These are phyloP conservation scores for Phycodurus eques DNA, from an alignment of 2,113 vertebrate species.

Conservation along the genomic window DNA sequence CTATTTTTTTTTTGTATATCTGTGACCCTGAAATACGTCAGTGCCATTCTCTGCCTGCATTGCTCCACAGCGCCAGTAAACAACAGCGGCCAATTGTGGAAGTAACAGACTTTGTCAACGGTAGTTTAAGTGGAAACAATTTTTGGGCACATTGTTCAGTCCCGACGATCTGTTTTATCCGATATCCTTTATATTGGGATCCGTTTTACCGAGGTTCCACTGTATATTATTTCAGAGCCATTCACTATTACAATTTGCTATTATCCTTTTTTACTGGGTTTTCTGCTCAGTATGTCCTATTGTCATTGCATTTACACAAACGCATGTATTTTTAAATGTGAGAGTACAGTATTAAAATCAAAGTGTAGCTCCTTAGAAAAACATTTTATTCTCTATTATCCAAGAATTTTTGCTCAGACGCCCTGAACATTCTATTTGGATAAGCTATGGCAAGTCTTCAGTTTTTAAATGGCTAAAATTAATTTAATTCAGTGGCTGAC, in stretches of 20 bases:
- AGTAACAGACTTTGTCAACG: no score
- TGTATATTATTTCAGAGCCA: not conserved
- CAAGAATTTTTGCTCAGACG: constrained; percentile 4
- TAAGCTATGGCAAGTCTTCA: not conserved
- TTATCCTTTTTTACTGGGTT: not conserved
- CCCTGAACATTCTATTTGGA: not conserved
- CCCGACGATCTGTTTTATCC: no score
- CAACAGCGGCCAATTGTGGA: no score
- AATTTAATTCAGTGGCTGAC: not conserved
- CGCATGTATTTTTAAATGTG: not conserved
- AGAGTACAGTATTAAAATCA: constrained; percentile 10
- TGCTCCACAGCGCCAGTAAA: no score
- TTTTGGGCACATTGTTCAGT: no score
- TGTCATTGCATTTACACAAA: not conserved
- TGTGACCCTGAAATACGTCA: no score
- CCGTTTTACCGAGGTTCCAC: no score
- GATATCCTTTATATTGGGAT: no score
- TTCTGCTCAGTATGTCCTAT: not conserved
- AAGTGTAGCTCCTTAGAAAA: constrained; percentile 1
- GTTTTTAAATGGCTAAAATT: constrained; percentile 4
- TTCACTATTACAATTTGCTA: not conserved
- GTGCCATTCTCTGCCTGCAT: no score
- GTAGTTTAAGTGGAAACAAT: no score
- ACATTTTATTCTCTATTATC: not conserved
- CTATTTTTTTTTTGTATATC: no score